Conservation (phyloP, 2,113 vertebrate genomes). For the Bungarus multicinctus region DNA sequence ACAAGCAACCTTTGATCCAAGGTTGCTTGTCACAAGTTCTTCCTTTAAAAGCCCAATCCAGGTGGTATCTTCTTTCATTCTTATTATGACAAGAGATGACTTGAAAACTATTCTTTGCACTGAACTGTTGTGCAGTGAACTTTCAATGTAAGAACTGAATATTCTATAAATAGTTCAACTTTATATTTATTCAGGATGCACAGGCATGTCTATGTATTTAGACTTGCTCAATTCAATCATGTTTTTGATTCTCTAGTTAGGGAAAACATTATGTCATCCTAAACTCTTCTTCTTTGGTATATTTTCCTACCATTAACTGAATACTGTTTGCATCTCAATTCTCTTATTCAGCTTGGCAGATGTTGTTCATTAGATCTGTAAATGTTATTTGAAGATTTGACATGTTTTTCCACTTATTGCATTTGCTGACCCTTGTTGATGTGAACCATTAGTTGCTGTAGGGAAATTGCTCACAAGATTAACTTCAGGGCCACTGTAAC, state of each 20-base stretch:
- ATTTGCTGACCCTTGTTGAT: neutral
- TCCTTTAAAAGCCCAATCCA: neutral
- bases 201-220: neutral
- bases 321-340: neutral
- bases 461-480: neutral
- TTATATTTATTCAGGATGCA: neutral
- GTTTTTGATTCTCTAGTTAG: neutral
- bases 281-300: slow-evolving; percentile 3
- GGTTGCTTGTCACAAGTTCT: neutral
- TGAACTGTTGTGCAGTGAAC: slow-evolving; percentile 15
- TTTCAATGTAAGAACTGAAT: neutral
- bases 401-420: neutral
- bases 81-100: neutral
- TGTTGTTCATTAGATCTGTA: neutral
- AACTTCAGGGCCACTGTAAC: neutral
- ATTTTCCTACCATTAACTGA: neutral
- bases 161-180: neutral
- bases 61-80: neutral
- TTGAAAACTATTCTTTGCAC: slow-evolving; percentile 1
- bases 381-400: neutral
- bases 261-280: neutral
- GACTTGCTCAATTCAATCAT: neutral
- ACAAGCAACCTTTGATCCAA: neutral
- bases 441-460: neutral
- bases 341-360: neutral